Evolutionary conservation across 1,140 invertebrate species (phyloP).

Genomic region (Nilaparvata lugens): DNA sequence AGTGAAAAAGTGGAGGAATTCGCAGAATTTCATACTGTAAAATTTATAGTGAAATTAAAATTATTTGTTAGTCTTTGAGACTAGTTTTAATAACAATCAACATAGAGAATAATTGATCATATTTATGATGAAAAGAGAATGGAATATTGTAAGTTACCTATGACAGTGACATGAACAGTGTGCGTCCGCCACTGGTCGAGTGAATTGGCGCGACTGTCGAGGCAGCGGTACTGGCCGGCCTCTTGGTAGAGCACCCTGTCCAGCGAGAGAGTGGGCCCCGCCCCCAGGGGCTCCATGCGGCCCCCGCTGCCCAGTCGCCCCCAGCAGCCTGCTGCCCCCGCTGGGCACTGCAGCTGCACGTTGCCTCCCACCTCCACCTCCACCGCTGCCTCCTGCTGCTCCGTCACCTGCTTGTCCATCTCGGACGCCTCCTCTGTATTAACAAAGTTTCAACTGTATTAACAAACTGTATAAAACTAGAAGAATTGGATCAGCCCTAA

Average conservation of each 20-base stretch:
- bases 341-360: constrained; percentile 72
- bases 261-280: constrained; percentile 47
- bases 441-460: background rate
- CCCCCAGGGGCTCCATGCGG: constrained; percentile 37
- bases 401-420: constrained; percentile 38
- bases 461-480: no score
- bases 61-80: no score
- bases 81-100: no score
- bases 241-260: constrained; percentile 66
- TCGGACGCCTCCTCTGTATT: constrained; percentile 43
- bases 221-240: constrained; percentile 63
- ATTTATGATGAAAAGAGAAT: no score
- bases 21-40: no score
- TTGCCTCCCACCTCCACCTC: constrained; percentile 75
- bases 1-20: no score
- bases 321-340: constrained; percentile 52
- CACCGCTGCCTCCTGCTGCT: constrained; percentile 40
- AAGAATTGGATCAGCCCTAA: no score
- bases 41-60: no score
- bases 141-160: constrained; percentile 37
- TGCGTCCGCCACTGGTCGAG: constrained; percentile 40
- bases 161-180: constrained; percentile 44
- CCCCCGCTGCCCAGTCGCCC: constrained; percentile 26
- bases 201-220: constrained; percentile 43
- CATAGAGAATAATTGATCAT: no score